These are phyloP conservation scores for Dascillus cervinus DNA, from an alignment of 2,888 invertebrate species.

Conservation along the genomic window DNA sequence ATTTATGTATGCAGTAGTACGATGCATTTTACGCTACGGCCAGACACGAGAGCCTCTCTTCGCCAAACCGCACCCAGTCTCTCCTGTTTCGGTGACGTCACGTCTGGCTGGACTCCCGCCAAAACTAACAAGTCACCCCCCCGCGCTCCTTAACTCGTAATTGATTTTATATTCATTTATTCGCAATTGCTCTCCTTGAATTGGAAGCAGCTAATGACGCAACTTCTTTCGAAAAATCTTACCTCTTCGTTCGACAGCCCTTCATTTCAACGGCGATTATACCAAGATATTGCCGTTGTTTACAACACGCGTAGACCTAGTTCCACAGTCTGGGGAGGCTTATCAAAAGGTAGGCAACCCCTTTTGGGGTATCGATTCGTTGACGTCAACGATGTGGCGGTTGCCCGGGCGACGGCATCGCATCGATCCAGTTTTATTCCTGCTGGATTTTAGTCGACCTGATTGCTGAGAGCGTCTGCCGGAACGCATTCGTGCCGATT, in stretches of 20 bases:
- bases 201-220: slow-evolving; percentile 9
- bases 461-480: slow-evolving; percentile 6
- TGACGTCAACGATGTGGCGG: slow-evolving; percentile 23
- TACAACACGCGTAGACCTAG: slow-evolving; percentile 9
- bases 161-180: slow-evolving; percentile 7
- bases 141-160: no score
- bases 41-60: slow-evolving; percentile 8
- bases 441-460: slow-evolving; percentile 9
- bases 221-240: no score
- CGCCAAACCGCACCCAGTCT: slow-evolving; percentile 9
- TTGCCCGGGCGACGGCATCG: slow-evolving; percentile 21
- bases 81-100: slow-evolving; percentile 18
- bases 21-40: slow-evolving; percentile 34
- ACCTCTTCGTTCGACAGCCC: no score
- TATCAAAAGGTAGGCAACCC: slow-evolving; percentile 6
- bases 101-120: slow-evolving; percentile 31
- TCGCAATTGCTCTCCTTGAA: slow-evolving; percentile 7
- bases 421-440: slow-evolving; percentile 23
- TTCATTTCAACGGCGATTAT: no score
- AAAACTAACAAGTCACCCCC: no score
- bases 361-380: slow-evolving; percentile 17
- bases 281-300: slow-evolving; percentile 5
- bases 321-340: slow-evolving; percentile 6
- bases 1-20: slow-evolving; percentile 36
- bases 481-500: neutral